Conservation (phyloP, 2,113 vertebrate species). For the Benitochromis conjunctus region DNA sequence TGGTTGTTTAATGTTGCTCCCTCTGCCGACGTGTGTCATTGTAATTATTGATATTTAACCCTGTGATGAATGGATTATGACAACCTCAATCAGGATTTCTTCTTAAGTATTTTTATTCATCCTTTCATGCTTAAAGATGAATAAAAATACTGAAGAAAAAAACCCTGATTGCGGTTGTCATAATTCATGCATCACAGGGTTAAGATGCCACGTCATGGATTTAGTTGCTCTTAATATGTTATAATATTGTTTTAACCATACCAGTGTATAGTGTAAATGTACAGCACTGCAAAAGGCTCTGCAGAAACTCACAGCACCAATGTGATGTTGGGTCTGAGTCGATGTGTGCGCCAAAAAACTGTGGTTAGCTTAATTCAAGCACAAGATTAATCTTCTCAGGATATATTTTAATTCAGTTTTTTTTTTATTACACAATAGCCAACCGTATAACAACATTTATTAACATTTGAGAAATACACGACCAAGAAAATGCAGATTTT, state of each 20-base stretch:
- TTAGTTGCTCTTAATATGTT: background rate
- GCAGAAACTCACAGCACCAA: background rate
- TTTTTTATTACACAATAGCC: background rate
- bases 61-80: no score
- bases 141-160: no score
- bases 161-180: no score
- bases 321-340: background rate
- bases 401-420: background rate
- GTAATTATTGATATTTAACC: no score
- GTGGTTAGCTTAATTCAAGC: background rate
- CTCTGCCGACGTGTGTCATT: no score
- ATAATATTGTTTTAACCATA: background rate
- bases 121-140: no score
- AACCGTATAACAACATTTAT: background rate
- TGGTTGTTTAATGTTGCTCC: no score
- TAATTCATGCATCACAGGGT: no score
- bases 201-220: background rate
- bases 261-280: background rate
- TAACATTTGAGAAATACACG: background rate
- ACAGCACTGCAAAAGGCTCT: background rate
- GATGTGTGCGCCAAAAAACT: background rate
- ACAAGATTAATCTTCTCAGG: background rate
- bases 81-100: no score
- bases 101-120: no score
- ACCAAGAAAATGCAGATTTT: background rate